phyloP scores from a whole-genome alignment of 2,888 invertebrate genomes.

The Dioctria linearis region DNA sequence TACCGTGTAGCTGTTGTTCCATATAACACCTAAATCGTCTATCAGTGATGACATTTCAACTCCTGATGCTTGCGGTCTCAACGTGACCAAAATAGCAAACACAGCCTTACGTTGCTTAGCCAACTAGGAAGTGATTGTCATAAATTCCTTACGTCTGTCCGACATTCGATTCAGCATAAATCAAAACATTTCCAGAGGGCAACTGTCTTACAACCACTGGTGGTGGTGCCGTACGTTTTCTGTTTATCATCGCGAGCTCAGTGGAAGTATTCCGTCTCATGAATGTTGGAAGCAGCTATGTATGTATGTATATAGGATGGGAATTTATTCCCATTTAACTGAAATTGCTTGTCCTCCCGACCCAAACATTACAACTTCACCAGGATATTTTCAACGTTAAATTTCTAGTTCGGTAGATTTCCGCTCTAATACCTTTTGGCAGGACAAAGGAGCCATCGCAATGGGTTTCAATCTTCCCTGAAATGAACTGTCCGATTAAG shows the following conservation, averaged over 20 bases:
- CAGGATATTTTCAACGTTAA: too few relatives aligned
- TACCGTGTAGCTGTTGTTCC: slow-evolving; percentile 25
- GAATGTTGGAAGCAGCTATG: not conserved
- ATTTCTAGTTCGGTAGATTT: too few relatives aligned
- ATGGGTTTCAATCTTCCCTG: not conserved
- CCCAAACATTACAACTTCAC: too few relatives aligned
- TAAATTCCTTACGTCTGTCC: slow-evolving; percentile 48
- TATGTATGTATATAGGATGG: not conserved
- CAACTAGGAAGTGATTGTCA: slow-evolving; percentile 21
- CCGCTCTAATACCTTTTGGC: too few relatives aligned
- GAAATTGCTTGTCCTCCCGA: not conserved
- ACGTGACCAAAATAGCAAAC: slow-evolving; percentile 34
- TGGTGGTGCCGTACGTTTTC: slow-evolving; percentile 11
- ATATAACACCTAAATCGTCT: slow-evolving; percentile 22
- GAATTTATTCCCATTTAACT: not conserved
- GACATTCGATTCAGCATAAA: slow-evolving; percentile 50
- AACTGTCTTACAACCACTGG: not conserved
- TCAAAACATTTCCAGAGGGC: slow-evolving; percentile 28
- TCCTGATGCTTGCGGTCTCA: slow-evolving; percentile 28
- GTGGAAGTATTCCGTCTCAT: not conserved
- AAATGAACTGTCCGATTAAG: not conserved
- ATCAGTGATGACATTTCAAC: slow-evolving; percentile 28
- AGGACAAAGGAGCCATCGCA: not conserved
- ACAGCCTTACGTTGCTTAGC: slow-evolving; percentile 25
- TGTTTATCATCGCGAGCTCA: slow-evolving; percentile 10